Evolutionary conservation across 2,888 invertebrate species (phyloP), one percentile per base, ranked within the genome.

Genomic region (Sminthurides aquaticus): DNA sequence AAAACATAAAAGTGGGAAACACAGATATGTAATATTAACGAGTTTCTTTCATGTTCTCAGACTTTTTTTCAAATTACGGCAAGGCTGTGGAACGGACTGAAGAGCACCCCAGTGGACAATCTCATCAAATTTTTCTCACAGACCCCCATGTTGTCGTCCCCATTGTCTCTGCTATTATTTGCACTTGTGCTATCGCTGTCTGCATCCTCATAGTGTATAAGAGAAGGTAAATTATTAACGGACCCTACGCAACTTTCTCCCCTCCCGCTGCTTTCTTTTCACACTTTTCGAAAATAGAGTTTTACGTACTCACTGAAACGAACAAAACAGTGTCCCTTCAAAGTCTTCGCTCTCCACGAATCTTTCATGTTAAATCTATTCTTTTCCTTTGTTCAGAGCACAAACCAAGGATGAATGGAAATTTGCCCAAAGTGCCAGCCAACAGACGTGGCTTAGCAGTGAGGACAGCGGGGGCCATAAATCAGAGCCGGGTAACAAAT

Each of bases 111-210:
- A 62, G 57, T 49, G 34, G 54, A 24, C 49, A 56, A 18, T 75
- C 78, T 18, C 29, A 55, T 18, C 29, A 55, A 24, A 62, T 62
- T n/a, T 77, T 80, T 11, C 78, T 80, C 59, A 79, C 78, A 66
- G 78, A 80, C 54, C 76, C 81, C 1, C 81, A 80, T 71, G 78
- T 81, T 2, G 75, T 81, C 24, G 78, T 81, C 1, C 81, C 81
- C 0, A 76, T 81, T 1, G 75, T 80, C 43, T 81, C 81, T 57
- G 80, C 80, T 0, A 77, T 81, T 15, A 76, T 81, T 28, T 78
- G 81, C 55, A 79, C 80, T 34, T 74, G 79, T 26, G 81, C 81
- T 25, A 78, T 80, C 0, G 77, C 79, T 3, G 77, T 81, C 20
- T 77, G 81, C 57, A 80, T 81, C 55, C 80, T 80, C 60, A 78